Evolutionary conservation across 1,140 invertebrate species (phyloP), one percentile per base, ranked within the genome.

Genomic region (Ceratina australensis): DNA sequence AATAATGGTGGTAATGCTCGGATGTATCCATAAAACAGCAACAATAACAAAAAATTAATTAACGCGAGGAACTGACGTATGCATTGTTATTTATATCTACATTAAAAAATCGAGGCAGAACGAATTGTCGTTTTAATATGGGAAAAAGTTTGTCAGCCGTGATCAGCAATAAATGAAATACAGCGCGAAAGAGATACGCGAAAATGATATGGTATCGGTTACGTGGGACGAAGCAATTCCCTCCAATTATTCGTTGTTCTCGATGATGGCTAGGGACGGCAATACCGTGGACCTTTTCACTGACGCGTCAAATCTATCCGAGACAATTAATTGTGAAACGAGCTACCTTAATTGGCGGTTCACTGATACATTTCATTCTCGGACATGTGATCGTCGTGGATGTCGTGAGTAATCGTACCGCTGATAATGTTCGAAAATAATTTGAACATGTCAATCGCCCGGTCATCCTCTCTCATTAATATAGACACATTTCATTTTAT

Each of bases 281-380:
- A 28, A 22, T 24, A 15, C 33, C 13, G 12, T 49, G 28, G n/a
- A 47, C 42, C 13, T 50, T 76, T 50, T 18, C 10, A 56, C 10
- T 20, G n/a, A 18, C 42, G 26, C 56, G 56, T 69, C 65, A 76
- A 76, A 76, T 69, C 15, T 28, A 69, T 69, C 65, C 24, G 56
- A 20, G 66, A 18, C 73, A 76, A 76, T 76, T 76, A 69, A 76
- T 76, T 76, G 65, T 33, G 65, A 61, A 76, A 76, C 66, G 57
- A 49, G 15, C 24, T 52, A 54, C 20, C 47, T 76, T 76, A 76
- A 76, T 76, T 69, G 73, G 56, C 69, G 59, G 73, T 61, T 61
- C 66, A 42, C 16, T 2, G 54, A 59, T 49, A 50, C 42, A n/a
- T 52, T 60, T 42, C 47, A 20, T 28, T 60, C 42, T 50, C 69